Percentiles rank a stretch among this genome's conserved stretches.
These are phyloP conservation scores for Gavia stellata DNA, from an alignment of 2,113 vertebrate genomes.

Conservation along the genomic window DNA sequence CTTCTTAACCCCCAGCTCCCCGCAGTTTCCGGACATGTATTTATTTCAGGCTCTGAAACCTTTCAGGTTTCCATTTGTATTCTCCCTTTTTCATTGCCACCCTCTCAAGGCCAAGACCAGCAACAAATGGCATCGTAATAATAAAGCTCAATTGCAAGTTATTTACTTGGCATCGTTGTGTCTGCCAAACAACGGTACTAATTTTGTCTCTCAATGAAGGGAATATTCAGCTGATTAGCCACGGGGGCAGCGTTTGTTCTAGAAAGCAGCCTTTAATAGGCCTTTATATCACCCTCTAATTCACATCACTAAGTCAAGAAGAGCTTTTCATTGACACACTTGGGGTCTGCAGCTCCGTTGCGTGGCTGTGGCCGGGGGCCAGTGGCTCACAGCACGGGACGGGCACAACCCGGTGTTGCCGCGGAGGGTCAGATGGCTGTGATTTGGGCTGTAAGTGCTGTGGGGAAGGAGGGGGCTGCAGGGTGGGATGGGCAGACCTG, in stretches of 20 bases:
- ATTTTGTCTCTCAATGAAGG: conserved; percentile 27
- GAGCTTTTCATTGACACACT: neutral
- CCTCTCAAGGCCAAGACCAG: neutral
- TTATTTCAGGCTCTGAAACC: neutral
- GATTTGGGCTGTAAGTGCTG: neutral
- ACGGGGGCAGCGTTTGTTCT: conserved; percentile 26
- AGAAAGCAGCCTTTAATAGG: conserved; percentile 16
- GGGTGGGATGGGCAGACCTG: neutral
- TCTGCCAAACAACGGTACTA: conserved; percentile 19
- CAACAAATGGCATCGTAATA: neutral
- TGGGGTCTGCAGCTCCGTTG: accelerated
- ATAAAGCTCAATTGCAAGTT: neutral
- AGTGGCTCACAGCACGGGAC: accelerated
- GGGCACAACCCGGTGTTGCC: accelerated
- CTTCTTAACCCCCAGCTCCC: neutral
- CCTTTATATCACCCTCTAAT: neutral
- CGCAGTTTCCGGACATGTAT: neutral
- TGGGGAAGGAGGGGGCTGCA: neutral
- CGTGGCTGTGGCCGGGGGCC: accelerated
- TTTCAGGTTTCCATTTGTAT: neutral
- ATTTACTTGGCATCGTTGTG: neutral
- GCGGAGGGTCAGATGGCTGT: accelerated
- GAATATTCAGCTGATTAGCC: conserved; percentile 32
- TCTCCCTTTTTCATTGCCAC: neutral
- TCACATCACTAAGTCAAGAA: neutral